Evolutionary conservation across 1,140 invertebrate genomes (phyloP), one percentile per base, ranked within the genome.

Genomic region (Aplysia californica): DNA sequence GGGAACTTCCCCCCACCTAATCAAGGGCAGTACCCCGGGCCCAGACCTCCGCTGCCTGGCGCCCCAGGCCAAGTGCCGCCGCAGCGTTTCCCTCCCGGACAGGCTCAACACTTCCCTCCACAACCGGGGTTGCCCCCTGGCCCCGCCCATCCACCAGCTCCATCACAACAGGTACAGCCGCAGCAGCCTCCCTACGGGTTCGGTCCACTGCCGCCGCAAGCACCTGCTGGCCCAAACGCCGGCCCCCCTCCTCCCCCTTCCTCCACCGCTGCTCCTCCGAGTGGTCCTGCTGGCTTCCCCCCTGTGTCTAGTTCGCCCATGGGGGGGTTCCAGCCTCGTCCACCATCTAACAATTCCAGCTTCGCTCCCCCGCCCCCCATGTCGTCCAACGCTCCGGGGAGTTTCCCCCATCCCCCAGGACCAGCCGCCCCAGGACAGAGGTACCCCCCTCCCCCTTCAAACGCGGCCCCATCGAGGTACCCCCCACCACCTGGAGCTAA

Each of bases 381-480:
- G n/a, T n/a, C n/a, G n/a, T n/a, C n/a, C n/a, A n/a, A n/a, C n/a
- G n/a, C n/a, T n/a, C n/a, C n/a, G n/a, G 59, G 50, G 31, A 31
- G 23, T 18, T 70, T 59, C 65, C 36, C 65, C 44, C 18, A 36
- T 33, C 66, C 59, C 20, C 56, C 73, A 61, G 44, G 10, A 50
- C n/a, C 44, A 50, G n/a, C 41, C 38, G 33, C 55, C 41, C 20
- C 70, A 77, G 64, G 64, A 68, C 64, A 65, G 33, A 64, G 74
- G 39, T 58, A 44, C 41, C 64, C 56, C 38, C 68, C 70, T 36
- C 75, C 58, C n/a, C 74, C 61, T 3, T 1, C 18, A 2, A 15
- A 41, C 38, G 50, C n/a, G 2, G 23, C 38, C 31, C 41, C 26
- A 26, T 20, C 68, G 10, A 33, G 50, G 58, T 55, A 35, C 36